These are phyloP conservation scores for Hylomyscus alleni DNA, from an alignment of 2,797 vertebrate species.

Conservation along the genomic window DNA sequence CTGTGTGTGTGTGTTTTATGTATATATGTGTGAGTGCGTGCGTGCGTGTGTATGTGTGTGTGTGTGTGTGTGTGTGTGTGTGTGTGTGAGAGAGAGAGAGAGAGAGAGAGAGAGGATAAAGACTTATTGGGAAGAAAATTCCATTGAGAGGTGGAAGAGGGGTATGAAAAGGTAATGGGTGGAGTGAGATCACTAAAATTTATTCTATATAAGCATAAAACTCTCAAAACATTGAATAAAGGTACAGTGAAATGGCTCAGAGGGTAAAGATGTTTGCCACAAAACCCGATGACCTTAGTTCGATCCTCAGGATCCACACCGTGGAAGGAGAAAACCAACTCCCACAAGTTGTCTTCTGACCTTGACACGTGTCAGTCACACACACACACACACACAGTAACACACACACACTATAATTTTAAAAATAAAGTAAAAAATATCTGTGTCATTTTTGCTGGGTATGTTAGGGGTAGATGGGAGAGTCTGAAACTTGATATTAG, in stretches of 20 bases:
- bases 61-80: too few species aligned
- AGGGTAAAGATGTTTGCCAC: background rate
- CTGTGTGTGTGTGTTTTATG: too few species aligned
- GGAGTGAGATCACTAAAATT: background rate
- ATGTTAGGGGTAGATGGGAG: background rate
- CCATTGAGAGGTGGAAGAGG: background rate
- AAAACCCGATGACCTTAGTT: background rate
- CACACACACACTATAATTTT: background rate
- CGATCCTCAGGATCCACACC: background rate
- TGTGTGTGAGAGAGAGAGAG: too few species aligned
- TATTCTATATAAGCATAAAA: background rate
- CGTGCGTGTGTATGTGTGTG: too few species aligned
- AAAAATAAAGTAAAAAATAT: background rate
- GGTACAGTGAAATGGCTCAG: background rate
- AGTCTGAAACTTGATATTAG: background rate
- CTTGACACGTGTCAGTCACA: background rate
- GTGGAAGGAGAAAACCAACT: background rate
- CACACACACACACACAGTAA: background rate
- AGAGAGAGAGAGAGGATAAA: too few species aligned
- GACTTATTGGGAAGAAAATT: background rate
- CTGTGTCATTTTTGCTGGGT: background rate
- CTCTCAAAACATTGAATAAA: background rate
- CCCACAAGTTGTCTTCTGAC: background rate
- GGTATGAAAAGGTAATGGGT: background rate
- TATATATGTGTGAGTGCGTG: too few species aligned